Percentiles rank a stretch among this genome's conserved stretches.
Evolutionary conservation across 2,888 invertebrate species (phyloP).

Genomic region (Caenorhabditis angaria): DNA sequence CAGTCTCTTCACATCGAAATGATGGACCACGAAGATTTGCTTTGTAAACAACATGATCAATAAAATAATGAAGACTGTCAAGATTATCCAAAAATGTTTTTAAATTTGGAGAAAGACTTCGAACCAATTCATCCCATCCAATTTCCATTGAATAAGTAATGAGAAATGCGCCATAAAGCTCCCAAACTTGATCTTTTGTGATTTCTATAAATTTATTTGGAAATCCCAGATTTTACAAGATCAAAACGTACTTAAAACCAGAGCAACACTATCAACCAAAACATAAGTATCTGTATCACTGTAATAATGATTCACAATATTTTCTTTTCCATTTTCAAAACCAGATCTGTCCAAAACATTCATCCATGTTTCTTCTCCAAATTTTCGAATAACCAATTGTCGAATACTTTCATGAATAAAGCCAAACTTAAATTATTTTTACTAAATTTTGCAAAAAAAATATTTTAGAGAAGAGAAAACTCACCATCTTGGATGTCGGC

Average conservation of each 20-base stretch:
- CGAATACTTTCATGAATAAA: slow-evolving; percentile 68
- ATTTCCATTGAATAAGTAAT: slow-evolving; percentile 67
- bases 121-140: slow-evolving; percentile 66
- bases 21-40: slow-evolving; percentile 78
- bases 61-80: slow-evolving; percentile 83
- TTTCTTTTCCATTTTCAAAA: slow-evolving; percentile 65
- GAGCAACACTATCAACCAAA: slow-evolving; percentile 55
- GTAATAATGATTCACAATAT: slow-evolving; percentile 65
- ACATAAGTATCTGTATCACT: slow-evolving; percentile 60
- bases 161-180: slow-evolving; percentile 64
- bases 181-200: slow-evolving; percentile 63
- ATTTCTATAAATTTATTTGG: slow-evolving; percentile 43
- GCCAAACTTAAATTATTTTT: slow-evolving; percentile 52
- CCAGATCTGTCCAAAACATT: slow-evolving; percentile 59
- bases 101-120: slow-evolving; percentile 62
- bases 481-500: no score
- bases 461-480: no score
- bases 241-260: slow-evolving; percentile 17
- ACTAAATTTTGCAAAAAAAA: not conserved
- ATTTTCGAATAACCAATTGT: slow-evolving; percentile 59
- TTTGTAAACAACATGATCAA: slow-evolving; percentile 66
- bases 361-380: slow-evolving; percentile 63
- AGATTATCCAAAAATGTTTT: slow-evolving; percentile 90
- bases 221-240: not conserved
- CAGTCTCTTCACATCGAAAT: slow-evolving; percentile 88